phyloP scores from a whole-genome alignment of 2,113 vertebrate genomes.

The Archilochus colubris region DNA sequence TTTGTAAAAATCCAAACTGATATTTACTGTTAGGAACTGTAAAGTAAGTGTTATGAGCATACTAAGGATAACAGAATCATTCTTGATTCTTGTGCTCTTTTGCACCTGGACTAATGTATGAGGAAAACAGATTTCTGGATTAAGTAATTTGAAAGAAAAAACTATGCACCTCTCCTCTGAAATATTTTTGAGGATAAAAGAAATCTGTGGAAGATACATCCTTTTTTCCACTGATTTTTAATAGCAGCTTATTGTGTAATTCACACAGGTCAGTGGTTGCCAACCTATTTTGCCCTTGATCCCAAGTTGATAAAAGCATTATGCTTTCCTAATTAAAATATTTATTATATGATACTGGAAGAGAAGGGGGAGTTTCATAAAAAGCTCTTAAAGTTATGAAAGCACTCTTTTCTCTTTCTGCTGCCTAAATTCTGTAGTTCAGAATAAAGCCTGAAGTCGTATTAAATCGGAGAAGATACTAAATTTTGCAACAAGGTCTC shows the following conservation, averaged over 20 bases:
- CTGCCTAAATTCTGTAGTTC: neutral
- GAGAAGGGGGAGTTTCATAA: rapidly evolving
- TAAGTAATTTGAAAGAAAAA: neutral
- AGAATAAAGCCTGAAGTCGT: neutral
- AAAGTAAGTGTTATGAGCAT: neutral
- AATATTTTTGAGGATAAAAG: neutral
- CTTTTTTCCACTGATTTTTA: neutral
- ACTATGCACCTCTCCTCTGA: neutral
- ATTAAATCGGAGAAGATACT: neutral
- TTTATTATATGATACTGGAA: neutral
- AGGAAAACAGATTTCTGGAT: neutral
- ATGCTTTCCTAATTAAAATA: neutral
- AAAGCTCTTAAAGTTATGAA: neutral
- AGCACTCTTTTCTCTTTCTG: neutral
- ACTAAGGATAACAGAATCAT: neutral
- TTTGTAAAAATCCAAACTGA: neutral
- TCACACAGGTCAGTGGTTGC: neutral
- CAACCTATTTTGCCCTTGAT: neutral
- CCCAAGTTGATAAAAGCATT: neutral
- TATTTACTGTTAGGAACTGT: neutral
- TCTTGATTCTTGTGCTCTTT: neutral
- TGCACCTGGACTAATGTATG: neutral
- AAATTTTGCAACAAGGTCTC: neutral
- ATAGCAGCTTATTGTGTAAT: neutral
- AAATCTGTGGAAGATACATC: neutral